Base-by-base conservation (phyloP, 2,888 invertebrate genomes). In the Ctena decussata region DNA sequence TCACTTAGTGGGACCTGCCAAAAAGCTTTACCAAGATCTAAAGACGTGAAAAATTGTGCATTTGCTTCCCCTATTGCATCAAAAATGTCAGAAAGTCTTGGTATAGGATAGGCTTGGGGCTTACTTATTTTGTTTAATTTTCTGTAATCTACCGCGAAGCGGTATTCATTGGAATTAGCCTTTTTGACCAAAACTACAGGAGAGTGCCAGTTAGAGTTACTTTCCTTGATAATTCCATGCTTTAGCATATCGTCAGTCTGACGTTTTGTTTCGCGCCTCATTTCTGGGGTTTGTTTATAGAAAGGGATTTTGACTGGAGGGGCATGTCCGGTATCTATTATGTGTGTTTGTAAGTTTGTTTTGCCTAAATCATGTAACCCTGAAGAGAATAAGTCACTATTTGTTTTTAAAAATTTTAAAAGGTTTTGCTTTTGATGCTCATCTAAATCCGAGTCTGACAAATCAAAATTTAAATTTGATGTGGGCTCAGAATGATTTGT, bases 301-400 rank as follows among this genome's bases (percentile, higher is more conserved):
- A 70, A 82, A 21, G 84, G 80, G 15, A 73, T 53, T 39, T 72
- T 24, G 5, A 85, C 82, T 18, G 87, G 87, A 57, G 32, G n/a
- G 18, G 81, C 69, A 46, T 84, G 77, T 2, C 79, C 72, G 1
- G 84, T 84, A 15, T 87, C 80, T 35, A 82, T 74, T 53, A 21
- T 65, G 49, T 81, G 85, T 60, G 60, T 69, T 35, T 81, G 76
- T 6, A 85, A 44, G 41, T 81, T 18, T 18, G 83, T 85, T 49
- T 69, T 32, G 6, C 87, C 87, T 70, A 87, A 24, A 44, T 85
- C 85, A 72, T 83, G 71, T 41, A 77, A 24, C 27, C 79, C 80
- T 77, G 57, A 30, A 21, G 87, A 85, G 72, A 87, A 87, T 0
- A 85, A 12, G 46, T 87, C 79, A n/a, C 30, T 78, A 49, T 83